Evolutionary conservation across 2,113 vertebrate genomes (phyloP).

Genomic region (Bubo scandiacus): DNA sequence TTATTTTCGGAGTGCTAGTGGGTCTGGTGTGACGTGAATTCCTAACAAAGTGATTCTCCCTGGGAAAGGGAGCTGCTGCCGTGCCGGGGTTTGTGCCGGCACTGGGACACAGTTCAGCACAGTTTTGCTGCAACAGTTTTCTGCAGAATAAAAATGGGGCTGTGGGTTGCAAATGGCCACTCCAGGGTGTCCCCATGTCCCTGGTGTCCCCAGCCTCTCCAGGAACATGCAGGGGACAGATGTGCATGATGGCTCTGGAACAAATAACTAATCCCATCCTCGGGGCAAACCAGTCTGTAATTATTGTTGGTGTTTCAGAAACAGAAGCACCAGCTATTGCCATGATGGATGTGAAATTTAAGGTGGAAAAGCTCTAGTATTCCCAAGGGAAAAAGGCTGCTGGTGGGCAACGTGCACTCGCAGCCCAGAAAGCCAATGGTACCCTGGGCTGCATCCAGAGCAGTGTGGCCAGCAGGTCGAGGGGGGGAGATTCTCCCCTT

Average conservation of each 20-base stretch:
- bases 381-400: background rate
- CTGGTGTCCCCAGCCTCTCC: background rate
- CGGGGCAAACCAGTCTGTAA: background rate
- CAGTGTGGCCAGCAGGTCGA: fast-evolving
- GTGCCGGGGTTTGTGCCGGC: too few relatives aligned
- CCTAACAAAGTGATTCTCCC: background rate
- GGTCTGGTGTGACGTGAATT: background rate
- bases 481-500: background rate
- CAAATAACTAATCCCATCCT: background rate
- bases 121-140: background rate
- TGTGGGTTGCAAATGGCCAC: background rate
- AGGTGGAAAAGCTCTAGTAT: background rate
- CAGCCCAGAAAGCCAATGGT: background rate
- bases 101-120: background rate
- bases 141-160: background rate
- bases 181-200: background rate
- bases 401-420: fast-evolving
- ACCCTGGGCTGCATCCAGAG: background rate
- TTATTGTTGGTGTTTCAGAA: background rate
- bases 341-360: background rate
- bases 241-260: background rate
- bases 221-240: background rate
- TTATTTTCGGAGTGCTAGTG: background rate
- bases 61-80: background rate
- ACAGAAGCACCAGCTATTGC: background rate